Evolutionary conservation across 2,113 vertebrate genomes (phyloP), one percentile per base, ranked within the genome.

Genomic region (Pogona vitticeps): DNA sequence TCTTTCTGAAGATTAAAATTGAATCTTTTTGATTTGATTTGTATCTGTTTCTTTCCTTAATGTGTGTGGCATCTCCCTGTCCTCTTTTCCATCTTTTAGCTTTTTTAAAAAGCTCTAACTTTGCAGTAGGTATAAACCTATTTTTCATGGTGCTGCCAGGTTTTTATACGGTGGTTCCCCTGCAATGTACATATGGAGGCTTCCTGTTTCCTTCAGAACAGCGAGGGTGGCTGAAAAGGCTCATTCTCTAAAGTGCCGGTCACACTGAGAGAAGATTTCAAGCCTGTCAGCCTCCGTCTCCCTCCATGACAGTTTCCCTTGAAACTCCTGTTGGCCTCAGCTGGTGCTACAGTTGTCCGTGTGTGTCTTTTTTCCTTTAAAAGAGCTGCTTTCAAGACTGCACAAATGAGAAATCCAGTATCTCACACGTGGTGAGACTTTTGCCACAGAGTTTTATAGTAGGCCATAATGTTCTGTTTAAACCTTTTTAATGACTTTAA

Each of bases 321-420:
- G 82, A 88, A 84, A 88, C 21, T 59, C 33, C 88, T 88, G 46
- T 90, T 90, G 88, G 80, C 40, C 68, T 91, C 72, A 46, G 33
- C 78, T 91, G 84, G 78, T 73, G 61, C 79, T 90, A 75, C 76
- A 79, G 56, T 71, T 90, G 21, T 9, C 28, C 40, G 21, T 65
- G 36, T 42, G 28, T 67, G 33, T 36, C 58, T 84, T 61, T 63
- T 42, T 31, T 15, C 28, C 46, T 28, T 36, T 2, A 68, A 68
- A 28, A 68, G 88, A 52, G 12, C 83, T 26, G 9, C 89, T 89
- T 86, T 72, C 79, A 82, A 79, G 88, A 68, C 72, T 72, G 86
- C 80, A 90, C 31, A 36, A 42, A 13, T 81, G 78, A 88, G 85
- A 75, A 81, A 72, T 81, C 9, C 20, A n/a, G 42, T 56, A 23